Percentiles rank a stretch among this genome's conserved stretches.
phyloP scores from a whole-genome alignment of 2,113 vertebrate genomes.

The Syngnathus typhle region DNA sequence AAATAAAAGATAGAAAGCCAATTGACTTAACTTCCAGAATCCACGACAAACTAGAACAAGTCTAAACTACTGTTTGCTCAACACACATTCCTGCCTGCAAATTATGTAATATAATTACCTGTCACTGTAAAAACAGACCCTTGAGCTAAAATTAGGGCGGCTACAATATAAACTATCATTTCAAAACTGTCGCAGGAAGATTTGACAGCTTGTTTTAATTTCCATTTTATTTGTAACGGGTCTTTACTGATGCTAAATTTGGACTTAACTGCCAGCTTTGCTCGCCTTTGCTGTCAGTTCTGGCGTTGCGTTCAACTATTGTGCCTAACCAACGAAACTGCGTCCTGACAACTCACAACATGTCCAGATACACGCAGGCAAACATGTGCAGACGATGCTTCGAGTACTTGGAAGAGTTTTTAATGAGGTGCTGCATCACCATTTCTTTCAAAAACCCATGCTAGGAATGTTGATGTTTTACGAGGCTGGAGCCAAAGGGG shows the following conservation, averaged over 20 bases:
- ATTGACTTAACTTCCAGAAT: too few species aligned
- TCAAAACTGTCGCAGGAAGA: neutral
- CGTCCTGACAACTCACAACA: slow-evolving; percentile 3
- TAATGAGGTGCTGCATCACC: neutral
- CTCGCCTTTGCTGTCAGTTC: slow-evolving; percentile 26
- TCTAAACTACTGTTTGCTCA: slow-evolving; percentile 41
- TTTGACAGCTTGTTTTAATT: slow-evolving; percentile 1
- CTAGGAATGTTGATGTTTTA: slow-evolving; percentile 15
- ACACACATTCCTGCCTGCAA: slow-evolving; percentile 35
- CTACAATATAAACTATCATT: neutral
- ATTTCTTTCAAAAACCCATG: slow-evolving; percentile 1
- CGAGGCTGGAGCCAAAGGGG: neutral
- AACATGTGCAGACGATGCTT: slow-evolving; percentile 7
- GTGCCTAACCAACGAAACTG: too few species aligned
- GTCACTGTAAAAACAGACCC: slow-evolving; percentile 2
- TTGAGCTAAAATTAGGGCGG: neutral
- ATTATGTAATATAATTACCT: slow-evolving; percentile 4
- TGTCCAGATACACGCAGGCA: neutral
- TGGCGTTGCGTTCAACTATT: neutral
- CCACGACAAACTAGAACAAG: slow-evolving; percentile 46
- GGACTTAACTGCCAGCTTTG: slow-evolving; percentile 37
- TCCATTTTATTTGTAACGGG: slow-evolving; percentile 12
- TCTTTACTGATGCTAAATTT: slow-evolving; percentile 23
- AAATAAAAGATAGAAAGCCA: too few species aligned
- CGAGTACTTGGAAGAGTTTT: neutral